Evolutionary conservation across 30 jellyfish, hydroid and myxozoan species (phyloP), one percentile per base, ranked within the genome.

Genomic region (Pseudorhiza aurosa): DNA sequence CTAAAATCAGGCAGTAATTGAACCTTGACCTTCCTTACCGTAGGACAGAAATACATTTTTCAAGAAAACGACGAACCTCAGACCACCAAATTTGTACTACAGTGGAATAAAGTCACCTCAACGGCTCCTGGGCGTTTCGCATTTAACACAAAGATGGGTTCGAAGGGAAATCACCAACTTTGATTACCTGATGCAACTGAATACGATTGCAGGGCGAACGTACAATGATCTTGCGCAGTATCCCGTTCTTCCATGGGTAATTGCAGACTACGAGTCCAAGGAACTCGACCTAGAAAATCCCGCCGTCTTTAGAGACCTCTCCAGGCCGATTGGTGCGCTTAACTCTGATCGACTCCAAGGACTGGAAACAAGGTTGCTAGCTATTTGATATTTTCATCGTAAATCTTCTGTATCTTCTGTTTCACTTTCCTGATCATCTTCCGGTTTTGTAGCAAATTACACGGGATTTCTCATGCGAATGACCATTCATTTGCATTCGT

Each of bases 171-270:
- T 94, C 53, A 72, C 96, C 12, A 94, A 94, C 42, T 94, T 94
- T 53, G 97, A 87, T 30, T 94, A 94, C 47, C 68, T 94, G 7
- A 87, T 94, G 97, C 97, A 87, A 68, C 70, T 94, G 53, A 94
- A 94, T 53, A 94, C 97, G 42, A 87, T 87, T 27, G 96, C 99
- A 1, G 99, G 99, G 42, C 87, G 99, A 36, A 94, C 97, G 39
- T 94, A 82, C 78, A 94, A 94, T 40, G 99, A 94, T 58, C 69
- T 94, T 4, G 96, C 99, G 1, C 99, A 94, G 85, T 94, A 94
- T 69, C 99, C 99, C 7, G 96, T 94, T 8, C 88, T 94, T 59
- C 99, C 99, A 1, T 94, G 99, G 99, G 91, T 94, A 28, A 31
- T 94, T 2, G 57, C 91, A 19, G 97, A 94, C 49, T 94, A 87